A percentile compares a stretch with the other conserved stretches of the same genome.
Evolutionary conservation across 2,797 vertebrate species (phyloP).

Genomic region (Lagorchestes hirsutus): DNA sequence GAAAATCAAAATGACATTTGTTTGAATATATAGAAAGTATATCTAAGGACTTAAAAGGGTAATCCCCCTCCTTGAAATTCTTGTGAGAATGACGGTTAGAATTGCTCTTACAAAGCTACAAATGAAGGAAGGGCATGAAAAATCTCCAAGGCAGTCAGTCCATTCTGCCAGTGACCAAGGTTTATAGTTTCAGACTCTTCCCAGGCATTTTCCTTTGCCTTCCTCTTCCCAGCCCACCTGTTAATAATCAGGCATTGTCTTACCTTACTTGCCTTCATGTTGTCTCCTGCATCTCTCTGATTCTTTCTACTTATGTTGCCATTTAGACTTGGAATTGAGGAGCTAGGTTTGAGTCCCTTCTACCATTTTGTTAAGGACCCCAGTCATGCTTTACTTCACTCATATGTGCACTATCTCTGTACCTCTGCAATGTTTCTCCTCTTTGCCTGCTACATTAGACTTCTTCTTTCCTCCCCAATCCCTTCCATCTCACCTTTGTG

Average conservation of each 20-base stretch:
- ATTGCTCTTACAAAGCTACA: background rate
- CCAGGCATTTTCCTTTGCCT: background rate
- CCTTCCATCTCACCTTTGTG: too few relatives aligned
- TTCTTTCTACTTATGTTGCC: background rate
- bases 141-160: background rate
- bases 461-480: too few relatives aligned
- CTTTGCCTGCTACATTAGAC: too few relatives aligned
- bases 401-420: too few relatives aligned
- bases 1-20: constrained; percentile 9
- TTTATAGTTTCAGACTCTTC: background rate
- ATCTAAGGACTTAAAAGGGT: constrained; percentile 5
- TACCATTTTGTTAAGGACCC: too few relatives aligned
- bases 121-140: background rate
- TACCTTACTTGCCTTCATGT: background rate
- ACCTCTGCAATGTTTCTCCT: too few relatives aligned
- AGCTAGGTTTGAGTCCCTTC: too few relatives aligned
- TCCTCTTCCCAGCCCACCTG: background rate
- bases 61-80: background rate
- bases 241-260: background rate
- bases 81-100: constrained; percentile 16
- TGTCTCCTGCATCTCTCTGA: background rate
- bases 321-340: too few relatives aligned
- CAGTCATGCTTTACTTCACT: too few relatives aligned
- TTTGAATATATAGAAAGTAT: background rate
- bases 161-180: background rate